phyloP scores from a whole-genome alignment of 2,888 invertebrate species.

The Elmis aenea region DNA sequence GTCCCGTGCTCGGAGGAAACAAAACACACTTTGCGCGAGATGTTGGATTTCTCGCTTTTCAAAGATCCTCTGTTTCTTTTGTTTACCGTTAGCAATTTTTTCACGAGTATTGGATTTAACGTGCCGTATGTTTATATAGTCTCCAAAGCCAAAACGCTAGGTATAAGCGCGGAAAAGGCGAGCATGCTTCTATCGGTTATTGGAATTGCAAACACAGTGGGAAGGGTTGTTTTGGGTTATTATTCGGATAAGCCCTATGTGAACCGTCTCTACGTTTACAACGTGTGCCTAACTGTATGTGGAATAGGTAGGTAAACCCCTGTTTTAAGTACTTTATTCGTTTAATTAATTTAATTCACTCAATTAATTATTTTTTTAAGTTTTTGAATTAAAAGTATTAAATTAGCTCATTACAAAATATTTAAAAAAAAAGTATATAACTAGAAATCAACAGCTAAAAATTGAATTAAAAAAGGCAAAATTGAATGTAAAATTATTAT shows the following conservation, averaged over 20 bases:
- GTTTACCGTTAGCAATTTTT: conserved; percentile 90
- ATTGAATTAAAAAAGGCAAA: too few relatives aligned
- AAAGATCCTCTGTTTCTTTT: conserved; percentile 82
- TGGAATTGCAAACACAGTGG: conserved; percentile 85
- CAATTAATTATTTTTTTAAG: too few relatives aligned
- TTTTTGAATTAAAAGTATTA: too few relatives aligned
- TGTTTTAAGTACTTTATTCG: too few relatives aligned
- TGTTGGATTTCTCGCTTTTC: conserved; percentile 82
- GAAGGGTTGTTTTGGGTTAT: conserved; percentile 82
- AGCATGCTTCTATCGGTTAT: conserved; percentile 73
- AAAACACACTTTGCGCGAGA: conserved; percentile 66
- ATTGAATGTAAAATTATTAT: too few relatives aligned
- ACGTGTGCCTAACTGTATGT: conserved; percentile 78
- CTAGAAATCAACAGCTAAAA: too few relatives aligned
- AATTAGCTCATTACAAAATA: too few relatives aligned
- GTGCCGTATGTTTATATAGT: conserved; percentile 86
- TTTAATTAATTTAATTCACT: too few relatives aligned
- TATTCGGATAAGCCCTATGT: conserved; percentile 86
- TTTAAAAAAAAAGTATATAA: too few relatives aligned
- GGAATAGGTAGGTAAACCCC: conserved; percentile 68
- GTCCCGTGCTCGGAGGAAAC: conserved; percentile 63
- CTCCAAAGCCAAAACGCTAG: conserved; percentile 62
- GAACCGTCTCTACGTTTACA: conserved; percentile 87
- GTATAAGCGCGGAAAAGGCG: conserved; percentile 54
- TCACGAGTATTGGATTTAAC: conserved; percentile 92